These are phyloP conservation scores for Metopia argyrocephala DNA, from an alignment of 2,888 invertebrate species.

Conservation along the genomic window DNA sequence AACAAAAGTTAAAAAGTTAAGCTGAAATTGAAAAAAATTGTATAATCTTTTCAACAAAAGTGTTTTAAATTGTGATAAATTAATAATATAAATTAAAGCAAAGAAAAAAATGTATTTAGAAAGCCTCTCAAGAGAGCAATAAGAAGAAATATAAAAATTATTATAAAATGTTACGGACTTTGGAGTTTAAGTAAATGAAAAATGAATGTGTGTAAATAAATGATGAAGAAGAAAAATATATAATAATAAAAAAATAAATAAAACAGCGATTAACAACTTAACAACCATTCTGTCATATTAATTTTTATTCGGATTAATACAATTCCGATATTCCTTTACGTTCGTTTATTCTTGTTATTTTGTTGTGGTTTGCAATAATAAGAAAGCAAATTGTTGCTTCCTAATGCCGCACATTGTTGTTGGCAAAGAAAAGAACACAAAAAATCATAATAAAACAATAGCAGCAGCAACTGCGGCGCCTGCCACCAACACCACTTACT, in stretches of 20 bases:
- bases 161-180: constrained; percentile 59
- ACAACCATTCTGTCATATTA: constrained; percentile 24
- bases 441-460: constrained; percentile 32
- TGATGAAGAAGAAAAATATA: constrained; percentile 37
- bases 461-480: constrained; percentile 48
- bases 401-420: constrained; percentile 57
- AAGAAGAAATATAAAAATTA: not conserved
- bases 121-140: not conserved
- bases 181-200: constrained; percentile 39
- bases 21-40: constrained; percentile 18
- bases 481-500: constrained; percentile 43
- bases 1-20: constrained; percentile 43
- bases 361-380: constrained; percentile 51
- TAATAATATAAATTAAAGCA: not conserved
- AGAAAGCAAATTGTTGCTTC: constrained; percentile 62
- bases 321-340: constrained; percentile 20
- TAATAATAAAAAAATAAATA: constrained; percentile 31
- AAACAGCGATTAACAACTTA: constrained; percentile 23
- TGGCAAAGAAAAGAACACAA: constrained; percentile 35
- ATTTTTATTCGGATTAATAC: constrained; percentile 13
- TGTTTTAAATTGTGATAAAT: not conserved
- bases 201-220: constrained; percentile 43
- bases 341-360: constrained; percentile 22
- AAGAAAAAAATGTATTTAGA: not conserved
- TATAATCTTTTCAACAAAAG: not conserved